Percentiles rank a stretch among this genome's conserved stretches.
These are phyloP conservation scores for Strix uralensis DNA, from an alignment of 2,113 vertebrate genomes.

Conservation along the genomic window DNA sequence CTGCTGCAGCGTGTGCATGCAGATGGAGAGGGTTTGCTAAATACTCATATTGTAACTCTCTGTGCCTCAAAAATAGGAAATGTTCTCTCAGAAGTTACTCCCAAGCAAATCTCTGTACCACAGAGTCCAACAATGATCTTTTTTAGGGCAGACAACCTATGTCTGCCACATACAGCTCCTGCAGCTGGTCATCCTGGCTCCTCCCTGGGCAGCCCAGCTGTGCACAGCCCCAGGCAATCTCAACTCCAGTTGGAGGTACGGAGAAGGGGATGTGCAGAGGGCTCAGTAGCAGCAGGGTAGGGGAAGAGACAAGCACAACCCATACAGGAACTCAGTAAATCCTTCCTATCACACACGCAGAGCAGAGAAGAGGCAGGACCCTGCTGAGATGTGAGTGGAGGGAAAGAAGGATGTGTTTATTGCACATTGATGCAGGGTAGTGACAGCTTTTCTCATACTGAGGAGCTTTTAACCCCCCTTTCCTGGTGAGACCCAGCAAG, in stretches of 20 bases:
- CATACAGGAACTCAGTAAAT: neutral
- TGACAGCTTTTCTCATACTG: neutral
- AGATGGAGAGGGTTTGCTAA: neutral
- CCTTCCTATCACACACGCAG: neutral
- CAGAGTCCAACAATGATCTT: neutral
- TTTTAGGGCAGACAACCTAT: fast-evolving
- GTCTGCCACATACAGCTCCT: neutral
- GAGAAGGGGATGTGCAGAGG: neutral
- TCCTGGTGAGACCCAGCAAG: slow-evolving; percentile 26
- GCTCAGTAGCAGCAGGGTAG: neutral
- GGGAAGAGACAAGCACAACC: neutral
- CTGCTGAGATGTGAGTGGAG: neutral
- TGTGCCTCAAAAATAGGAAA: neutral
- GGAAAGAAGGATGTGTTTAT: neutral
- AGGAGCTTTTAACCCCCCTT: neutral
- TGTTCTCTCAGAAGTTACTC: neutral
- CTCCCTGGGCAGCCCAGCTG: neutral
- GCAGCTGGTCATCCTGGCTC: neutral
- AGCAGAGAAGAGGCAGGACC: neutral
- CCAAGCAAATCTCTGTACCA: neutral
- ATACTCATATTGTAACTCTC: neutral
- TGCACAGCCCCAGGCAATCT: neutral
- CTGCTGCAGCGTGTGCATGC: fast-evolving
- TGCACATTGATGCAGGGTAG: neutral
- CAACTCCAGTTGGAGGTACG: neutral